Evolutionary conservation across 2,113 vertebrate genomes (phyloP), one percentile per base, ranked within the genome.

Genomic region (Oxyruncus cristatus): DNA sequence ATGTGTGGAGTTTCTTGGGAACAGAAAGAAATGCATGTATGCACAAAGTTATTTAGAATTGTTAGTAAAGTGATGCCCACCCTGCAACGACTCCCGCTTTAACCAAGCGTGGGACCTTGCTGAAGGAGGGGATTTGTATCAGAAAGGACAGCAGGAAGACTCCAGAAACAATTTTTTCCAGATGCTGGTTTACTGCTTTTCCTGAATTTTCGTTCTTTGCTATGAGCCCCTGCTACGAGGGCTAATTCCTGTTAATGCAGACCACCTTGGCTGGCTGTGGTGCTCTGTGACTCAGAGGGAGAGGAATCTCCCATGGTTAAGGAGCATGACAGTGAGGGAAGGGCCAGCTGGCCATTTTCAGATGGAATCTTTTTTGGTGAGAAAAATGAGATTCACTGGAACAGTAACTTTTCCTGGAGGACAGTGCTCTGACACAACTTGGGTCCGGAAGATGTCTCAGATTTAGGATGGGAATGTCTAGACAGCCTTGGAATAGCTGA

Each of bases 271-370:
- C 87, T 53, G 74, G 52, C 66, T 56, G 46, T 14, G 1, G 12
- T 8, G 62, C 53, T 58, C 28, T 47, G 79, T 85, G 90, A 83
- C 78, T 93, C 88, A 78, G 72, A 56, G 73, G 62, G 79, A 94
- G 59, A 94, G 78, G 75, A 82, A 80, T 55, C 71, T 95, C 89
- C 89, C 0, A 55, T 0, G 4, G 78, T 12, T 59, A 28, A 0
- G 8, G 93, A 87, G 66, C 22, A 47, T 19, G 78, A 82, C 56
- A 47, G 58, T 0, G 22, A 88, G 88, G 78, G 53, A 63, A 93
- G 72, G 63, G 63, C 74, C 91, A 94, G 82, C 78, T 94, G 94
- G 75, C 33, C 5, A 1, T 17, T 61, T 75, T 62, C 9, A 4
- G 20, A 49, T 27, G 72, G 79, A 86, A 41, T 33, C 49, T 49